Evolutionary conservation across 2,113 vertebrate species (phyloP).

Genomic region (Formicarius rufipectus): DNA sequence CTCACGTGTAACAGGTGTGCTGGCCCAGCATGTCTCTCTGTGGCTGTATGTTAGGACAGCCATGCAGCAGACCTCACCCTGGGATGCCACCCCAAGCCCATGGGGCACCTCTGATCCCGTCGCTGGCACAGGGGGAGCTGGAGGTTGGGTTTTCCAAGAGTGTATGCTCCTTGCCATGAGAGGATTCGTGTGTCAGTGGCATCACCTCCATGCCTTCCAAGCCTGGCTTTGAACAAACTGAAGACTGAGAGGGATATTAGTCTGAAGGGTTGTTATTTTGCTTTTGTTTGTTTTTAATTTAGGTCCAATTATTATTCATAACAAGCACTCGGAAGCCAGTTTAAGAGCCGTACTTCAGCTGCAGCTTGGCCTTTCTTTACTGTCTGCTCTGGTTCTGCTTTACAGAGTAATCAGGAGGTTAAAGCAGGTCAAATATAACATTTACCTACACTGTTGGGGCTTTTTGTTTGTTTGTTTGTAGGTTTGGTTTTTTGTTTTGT

Average conservation of each 20-base stretch:
- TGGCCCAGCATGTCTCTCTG: background rate
- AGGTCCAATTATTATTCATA: background rate
- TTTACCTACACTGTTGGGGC: background rate
- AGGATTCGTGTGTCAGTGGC: rapidly evolving
- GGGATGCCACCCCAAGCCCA: background rate
- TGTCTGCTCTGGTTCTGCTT: background rate
- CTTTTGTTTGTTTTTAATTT: conserved; percentile 9
- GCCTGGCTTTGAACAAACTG: background rate
- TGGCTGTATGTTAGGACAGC: rapidly evolving
- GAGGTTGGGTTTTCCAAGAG: background rate
- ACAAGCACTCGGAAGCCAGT: background rate
- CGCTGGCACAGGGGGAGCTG: rapidly evolving
- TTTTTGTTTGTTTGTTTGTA: background rate
- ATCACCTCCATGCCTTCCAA: rapidly evolving
- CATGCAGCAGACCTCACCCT: background rate
- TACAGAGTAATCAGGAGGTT: background rate
- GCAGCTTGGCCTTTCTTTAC: background rate
- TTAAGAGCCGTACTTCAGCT: conserved; percentile 19
- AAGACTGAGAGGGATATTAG: background rate
- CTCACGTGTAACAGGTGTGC: rapidly evolving
- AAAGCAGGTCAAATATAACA: conserved; percentile 10
- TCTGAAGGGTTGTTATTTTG: background rate
- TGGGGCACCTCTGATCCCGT: rapidly evolving
- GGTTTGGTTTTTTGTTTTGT: background rate
- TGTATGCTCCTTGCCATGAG: background rate